A percentile compares a stretch with the other conserved stretches of the same genome.
Conservation (phyloP, 92 coral and sea anemone genomes). For the Bergia puertoricense region DNA sequence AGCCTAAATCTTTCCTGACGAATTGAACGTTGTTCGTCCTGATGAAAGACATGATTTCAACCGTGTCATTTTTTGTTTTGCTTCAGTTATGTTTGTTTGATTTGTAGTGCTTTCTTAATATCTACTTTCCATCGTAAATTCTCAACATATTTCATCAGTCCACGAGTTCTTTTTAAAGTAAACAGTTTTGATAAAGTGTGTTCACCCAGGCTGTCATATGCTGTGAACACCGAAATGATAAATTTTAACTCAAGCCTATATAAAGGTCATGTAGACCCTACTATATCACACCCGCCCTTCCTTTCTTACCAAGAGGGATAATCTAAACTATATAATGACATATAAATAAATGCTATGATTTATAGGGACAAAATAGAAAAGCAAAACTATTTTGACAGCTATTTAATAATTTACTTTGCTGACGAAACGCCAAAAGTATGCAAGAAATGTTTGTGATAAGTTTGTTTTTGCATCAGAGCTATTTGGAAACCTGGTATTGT, state of each 20-base stretch:
- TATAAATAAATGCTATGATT: background rate
- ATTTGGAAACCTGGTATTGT: too few species aligned
- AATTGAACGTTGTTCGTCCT: background rate
- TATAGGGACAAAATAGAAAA: background rate
- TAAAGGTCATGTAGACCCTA: background rate
- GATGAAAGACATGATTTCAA: too few species aligned
- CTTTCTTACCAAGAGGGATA: background rate
- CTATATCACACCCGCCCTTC: background rate
- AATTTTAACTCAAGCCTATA: background rate
- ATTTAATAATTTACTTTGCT: background rate
- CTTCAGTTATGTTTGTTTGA: background rate
- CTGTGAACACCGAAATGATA: background rate
- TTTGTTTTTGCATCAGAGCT: background rate
- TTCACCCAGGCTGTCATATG: background rate
- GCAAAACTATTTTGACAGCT: background rate
- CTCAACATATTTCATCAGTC: background rate
- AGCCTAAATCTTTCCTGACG: too few species aligned
- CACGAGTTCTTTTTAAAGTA: background rate
- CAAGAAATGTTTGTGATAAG: background rate
- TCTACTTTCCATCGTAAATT: background rate
- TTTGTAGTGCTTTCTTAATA: background rate
- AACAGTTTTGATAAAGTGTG: background rate
- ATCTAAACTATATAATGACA: background rate
- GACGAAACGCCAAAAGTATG: slow-evolving; percentile 3
- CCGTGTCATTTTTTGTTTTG: too few species aligned